Conservation (phyloP, 1,140 invertebrate genomes). For the Helicoverpa armigera region DNA sequence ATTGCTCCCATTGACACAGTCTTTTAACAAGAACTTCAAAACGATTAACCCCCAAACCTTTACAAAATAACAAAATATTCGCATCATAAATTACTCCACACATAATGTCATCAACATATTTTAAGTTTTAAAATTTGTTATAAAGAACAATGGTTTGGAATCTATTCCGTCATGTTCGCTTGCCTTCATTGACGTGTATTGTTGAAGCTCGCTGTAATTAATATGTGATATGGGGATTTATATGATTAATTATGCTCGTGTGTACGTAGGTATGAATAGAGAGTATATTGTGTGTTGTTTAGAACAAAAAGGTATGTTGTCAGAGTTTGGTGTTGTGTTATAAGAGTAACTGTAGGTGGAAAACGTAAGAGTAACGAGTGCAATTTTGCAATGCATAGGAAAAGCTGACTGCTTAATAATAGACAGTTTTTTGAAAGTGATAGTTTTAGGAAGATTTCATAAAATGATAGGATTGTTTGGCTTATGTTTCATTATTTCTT, state of each 20-base stretch:
- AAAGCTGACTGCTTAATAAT: no score
- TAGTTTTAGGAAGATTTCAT: no score
- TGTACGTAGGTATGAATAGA: background rate
- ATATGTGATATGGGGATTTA: slow-evolving; percentile 21
- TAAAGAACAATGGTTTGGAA: background rate
- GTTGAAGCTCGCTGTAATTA: slow-evolving; percentile 28
- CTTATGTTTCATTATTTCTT: no score
- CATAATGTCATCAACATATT: slow-evolving; percentile 3
- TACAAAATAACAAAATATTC: background rate
- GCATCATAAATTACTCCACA: background rate
- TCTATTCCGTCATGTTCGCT: slow-evolving; percentile 15
- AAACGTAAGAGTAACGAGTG: no score
- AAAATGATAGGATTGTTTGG: no score
- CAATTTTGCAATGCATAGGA: no score
- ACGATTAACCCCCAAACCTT: background rate
- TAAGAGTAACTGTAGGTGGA: no score
- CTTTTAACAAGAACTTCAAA: background rate
- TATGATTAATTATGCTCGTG: slow-evolving; percentile 41
- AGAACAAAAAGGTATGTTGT: no score
- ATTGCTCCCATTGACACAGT: background rate
- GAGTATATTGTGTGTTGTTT: no score
- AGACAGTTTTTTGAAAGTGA: no score
- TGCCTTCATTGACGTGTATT: slow-evolving; percentile 12
- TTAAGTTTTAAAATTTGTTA: slow-evolving; percentile 4
- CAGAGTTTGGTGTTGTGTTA: no score